Percentiles rank a stretch among this genome's conserved stretches.
Conservation (phyloP, 2,888 invertebrate genomes). For the Cerceris ruficornis region DNA sequence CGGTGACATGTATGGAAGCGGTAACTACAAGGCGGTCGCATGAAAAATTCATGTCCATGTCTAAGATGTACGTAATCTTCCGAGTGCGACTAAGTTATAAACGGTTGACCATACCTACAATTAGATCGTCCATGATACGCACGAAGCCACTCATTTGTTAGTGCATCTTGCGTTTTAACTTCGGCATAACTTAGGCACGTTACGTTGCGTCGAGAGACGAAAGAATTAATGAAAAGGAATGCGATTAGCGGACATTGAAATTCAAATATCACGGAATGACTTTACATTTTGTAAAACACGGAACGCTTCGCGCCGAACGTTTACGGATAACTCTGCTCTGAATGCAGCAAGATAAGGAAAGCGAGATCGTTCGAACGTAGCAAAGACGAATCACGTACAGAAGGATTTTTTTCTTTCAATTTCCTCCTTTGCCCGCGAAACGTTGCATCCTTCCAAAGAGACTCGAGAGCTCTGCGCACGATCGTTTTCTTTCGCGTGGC, state of each 20-base stretch:
- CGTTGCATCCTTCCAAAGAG: constrained; percentile 32
- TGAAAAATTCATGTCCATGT: constrained; percentile 28
- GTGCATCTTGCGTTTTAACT: not conserved
- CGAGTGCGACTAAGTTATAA: constrained; percentile 21
- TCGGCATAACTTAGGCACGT: too few relatives aligned
- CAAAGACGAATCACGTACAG: constrained; percentile 37
- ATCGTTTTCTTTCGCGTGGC: constrained; percentile 74
- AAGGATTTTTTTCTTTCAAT: constrained; percentile 60
- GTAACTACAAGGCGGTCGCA: constrained; percentile 14
- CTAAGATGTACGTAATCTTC: constrained; percentile 16
- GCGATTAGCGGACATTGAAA: too few relatives aligned
- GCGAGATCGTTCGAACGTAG: not conserved
- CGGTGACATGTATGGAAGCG: constrained; percentile 20
- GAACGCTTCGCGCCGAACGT: too few relatives aligned
- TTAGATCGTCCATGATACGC: constrained; percentile 27
- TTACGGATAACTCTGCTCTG: too few relatives aligned
- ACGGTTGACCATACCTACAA: constrained; percentile 19
- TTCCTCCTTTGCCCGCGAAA: constrained; percentile 39
- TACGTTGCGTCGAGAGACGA: too few relatives aligned
- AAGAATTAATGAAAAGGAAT: too few relatives aligned
- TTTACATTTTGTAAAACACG: too few relatives aligned
- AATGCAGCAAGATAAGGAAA: too few relatives aligned
- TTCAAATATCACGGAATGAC: too few relatives aligned
- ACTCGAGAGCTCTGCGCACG: constrained; percentile 33
- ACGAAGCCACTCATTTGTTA: not conserved